phyloP scores from a whole-genome alignment of 2,797 vertebrate genomes.

The Melanogrammus aeglefinus region DNA sequence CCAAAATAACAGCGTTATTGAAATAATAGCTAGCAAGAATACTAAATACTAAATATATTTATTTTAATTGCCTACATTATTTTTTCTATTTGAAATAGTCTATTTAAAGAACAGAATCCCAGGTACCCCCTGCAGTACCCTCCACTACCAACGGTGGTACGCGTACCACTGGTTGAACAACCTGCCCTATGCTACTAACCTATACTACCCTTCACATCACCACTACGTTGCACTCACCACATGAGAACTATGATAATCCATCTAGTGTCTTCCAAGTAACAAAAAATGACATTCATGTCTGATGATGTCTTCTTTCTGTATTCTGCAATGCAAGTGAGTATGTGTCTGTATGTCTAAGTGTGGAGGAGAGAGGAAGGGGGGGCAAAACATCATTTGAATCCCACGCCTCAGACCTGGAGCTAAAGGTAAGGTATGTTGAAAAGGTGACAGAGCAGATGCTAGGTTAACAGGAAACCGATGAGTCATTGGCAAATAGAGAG shows the following conservation, averaged over 20 bases:
- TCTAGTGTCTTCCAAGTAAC: constrained; percentile 21
- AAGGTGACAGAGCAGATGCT: constrained; percentile 68
- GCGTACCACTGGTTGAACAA: no score
- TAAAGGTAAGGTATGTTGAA: constrained; percentile 42
- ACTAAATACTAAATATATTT: no score
- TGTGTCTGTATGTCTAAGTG: neutral
- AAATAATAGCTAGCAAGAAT: no score
- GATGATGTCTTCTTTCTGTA: constrained; percentile 10
- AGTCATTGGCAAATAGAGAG: constrained; percentile 44
- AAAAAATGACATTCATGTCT: constrained; percentile 35
- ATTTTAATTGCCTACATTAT: no score
- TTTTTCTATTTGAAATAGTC: no score
- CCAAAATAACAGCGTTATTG: no score
- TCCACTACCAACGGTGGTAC: no score
- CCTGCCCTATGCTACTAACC: neutral
- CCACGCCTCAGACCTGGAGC: no score
- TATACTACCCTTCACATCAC: no score
- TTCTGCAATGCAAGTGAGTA: constrained; percentile 12
- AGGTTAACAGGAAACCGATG: constrained; percentile 72
- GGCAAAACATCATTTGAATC: neutral
- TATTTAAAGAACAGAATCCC: no score
- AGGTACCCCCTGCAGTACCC: no score
- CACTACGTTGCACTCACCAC: neutral
- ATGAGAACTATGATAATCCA: neutral
- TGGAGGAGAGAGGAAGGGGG: neutral